These are phyloP conservation scores for Nemotelus pantherinus DNA, from an alignment of 2,888 invertebrate species.

Conservation along the genomic window DNA sequence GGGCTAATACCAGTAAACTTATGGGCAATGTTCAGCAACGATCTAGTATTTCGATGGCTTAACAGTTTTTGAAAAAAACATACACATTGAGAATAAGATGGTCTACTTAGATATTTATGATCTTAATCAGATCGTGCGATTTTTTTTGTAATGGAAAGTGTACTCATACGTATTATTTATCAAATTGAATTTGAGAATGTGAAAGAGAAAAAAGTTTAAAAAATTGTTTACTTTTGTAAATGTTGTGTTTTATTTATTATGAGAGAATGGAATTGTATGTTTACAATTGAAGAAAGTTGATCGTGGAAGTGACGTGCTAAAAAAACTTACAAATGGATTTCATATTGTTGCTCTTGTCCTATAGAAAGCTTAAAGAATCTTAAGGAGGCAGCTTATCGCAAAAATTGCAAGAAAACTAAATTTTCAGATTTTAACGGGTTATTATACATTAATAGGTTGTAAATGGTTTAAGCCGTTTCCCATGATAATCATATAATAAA, in stretches of 20 bases:
- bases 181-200: slow-evolving; percentile 30
- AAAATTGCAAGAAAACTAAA: no score
- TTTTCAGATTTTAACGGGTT: no score
- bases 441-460: no score
- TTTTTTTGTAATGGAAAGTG: slow-evolving; percentile 22
- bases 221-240: slow-evolving; percentile 43
- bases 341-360: no score
- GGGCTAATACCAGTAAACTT: slow-evolving; percentile 29
- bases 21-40: slow-evolving; percentile 39
- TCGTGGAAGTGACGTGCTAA: no score
- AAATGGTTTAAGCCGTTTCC: no score
- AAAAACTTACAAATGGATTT: no score
- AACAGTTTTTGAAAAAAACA: not conserved
- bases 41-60: slow-evolving; percentile 41
- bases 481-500: no score
- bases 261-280: no score
- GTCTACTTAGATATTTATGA: slow-evolving; percentile 29
- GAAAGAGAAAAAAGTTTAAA: not conserved
- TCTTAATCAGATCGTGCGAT: slow-evolving; percentile 22
- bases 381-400: no score
- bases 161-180: slow-evolving; percentile 41
- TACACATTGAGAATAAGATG: slow-evolving; percentile 10
- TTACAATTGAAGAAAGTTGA: no score
- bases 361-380: no score
- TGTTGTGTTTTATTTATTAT: not conserved